Evolutionary conservation across 30 jellyfish, hydroid and myxozoan species (phyloP).

Genomic region (Pelagia noctiluca): DNA sequence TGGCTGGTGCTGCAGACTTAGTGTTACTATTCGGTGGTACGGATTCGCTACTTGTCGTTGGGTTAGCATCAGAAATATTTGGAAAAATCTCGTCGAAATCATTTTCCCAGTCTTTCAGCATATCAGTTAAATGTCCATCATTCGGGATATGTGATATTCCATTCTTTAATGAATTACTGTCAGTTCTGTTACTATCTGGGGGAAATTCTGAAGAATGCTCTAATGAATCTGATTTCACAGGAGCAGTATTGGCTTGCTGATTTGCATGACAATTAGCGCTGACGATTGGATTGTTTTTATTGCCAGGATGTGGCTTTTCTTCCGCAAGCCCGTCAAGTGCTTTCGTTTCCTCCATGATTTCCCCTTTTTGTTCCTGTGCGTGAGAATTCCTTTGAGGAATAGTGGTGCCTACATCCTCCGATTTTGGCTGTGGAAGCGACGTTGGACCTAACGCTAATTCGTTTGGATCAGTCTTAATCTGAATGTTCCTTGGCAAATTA

Average conservation of each 20-base stretch:
- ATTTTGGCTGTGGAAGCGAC: conserved; percentile 13
- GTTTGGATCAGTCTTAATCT: conserved; percentile 53
- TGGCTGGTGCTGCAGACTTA: conserved; percentile 35
- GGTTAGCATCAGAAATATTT: conserved; percentile 61
- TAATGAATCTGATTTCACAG: conserved; percentile 12
- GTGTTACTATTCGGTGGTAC: conserved; percentile 17
- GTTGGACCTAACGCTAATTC: conserved; percentile 16
- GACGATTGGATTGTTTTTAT: not conserved
- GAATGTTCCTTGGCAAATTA: conserved; percentile 62
- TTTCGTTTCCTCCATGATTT: conserved; percentile 30
- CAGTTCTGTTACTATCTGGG: not conserved
- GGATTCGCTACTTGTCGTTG: conserved; percentile 23
- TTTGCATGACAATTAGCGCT: not conserved
- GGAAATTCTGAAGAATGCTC: conserved; percentile 20
- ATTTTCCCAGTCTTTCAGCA: conserved; percentile 73
- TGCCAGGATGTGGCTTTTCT: not conserved
- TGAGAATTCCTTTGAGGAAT: not conserved
- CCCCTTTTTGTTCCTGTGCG: conserved; percentile 41
- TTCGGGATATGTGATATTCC: conserved; percentile 51
- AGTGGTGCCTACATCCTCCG: conserved; percentile 6
- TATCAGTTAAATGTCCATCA: conserved; percentile 57
- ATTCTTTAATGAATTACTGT: conserved; percentile 45
- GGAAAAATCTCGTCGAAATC: conserved; percentile 81
- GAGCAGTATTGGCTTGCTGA: not conserved
- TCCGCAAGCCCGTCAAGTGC: not conserved